Evolutionary conservation across 2,888 invertebrate genomes (phyloP), one percentile per base, ranked within the genome.

Genomic region (Clanis bilineata): DNA sequence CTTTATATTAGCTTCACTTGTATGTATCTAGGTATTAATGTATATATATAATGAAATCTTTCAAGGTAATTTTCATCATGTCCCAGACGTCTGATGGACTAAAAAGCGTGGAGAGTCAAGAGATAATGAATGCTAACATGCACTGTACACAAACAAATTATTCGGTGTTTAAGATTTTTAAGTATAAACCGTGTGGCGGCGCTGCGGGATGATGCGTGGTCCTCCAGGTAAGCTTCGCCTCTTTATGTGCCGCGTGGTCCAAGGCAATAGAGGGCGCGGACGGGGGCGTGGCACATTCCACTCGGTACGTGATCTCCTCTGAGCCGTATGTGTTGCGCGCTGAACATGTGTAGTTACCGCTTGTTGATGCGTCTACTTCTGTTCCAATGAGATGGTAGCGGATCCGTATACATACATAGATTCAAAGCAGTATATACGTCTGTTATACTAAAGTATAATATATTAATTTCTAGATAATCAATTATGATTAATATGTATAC

Each of bases 281-380:
- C 0, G 97, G 97, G 9, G 96, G 94, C 73, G 96, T 94, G 70
- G 96, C 94, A 36, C 97, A 96, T 67, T 95, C 94, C 47, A 98
- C 93, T 12, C 95, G 94, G 80, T 97, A 97, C 56, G 95, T 95
- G 67, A 97, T 95, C 71, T 96, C 95, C 83, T 97, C 97, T 54
- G 95, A 95, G 1, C 97, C 97, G 77, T 95, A 96, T 18, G 95
- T 92, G 86, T 98, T 98, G 71, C 95, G 95, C n/a, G 96, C 96
- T 12, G 95, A 94, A 74, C 96, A 96, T 12, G 96, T 95, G 85
- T 96, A 96, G 92, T 96, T 96, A 56, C 96, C 96, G 63, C 94
- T 94, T 36, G 96, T 93, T 56, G 95, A 94, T 62, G 94, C 93
- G 70, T 96, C 96, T 58, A 95, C 93, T 84, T 95, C 96, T 96